A percentile compares a stretch with the other conserved stretches of the same genome.
These are phyloP conservation scores for Fissipunctia ypsillon DNA, from an alignment of 2,888 invertebrate species.

Conservation along the genomic window DNA sequence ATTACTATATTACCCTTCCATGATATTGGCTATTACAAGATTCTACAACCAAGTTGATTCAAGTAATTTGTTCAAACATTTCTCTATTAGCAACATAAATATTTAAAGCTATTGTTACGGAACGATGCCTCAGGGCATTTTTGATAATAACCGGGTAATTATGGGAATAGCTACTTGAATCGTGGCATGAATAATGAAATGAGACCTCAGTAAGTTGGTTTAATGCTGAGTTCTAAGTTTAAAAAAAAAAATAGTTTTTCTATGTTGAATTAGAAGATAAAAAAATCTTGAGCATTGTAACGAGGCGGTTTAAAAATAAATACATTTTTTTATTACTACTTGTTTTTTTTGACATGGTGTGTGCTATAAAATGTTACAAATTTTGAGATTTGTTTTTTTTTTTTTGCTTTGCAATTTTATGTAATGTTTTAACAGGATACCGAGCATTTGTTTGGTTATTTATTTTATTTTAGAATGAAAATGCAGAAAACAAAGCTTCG, in stretches of 20 bases:
- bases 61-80: conserved; percentile 81
- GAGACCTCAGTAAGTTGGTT: conserved; percentile 3
- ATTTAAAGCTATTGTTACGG: conserved; percentile 81
- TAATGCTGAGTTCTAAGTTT: neutral
- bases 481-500: too few species aligned
- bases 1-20: neutral
- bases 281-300: neutral
- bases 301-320: neutral
- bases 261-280: neutral
- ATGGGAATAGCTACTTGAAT: conserved; percentile 46
- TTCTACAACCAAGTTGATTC: conserved; percentile 66
- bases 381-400: neutral
- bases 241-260: neutral
- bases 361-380: neutral
- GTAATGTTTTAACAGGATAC: too few species aligned
- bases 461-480: too few species aligned
- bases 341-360: too few species aligned
- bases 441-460: too few species aligned
- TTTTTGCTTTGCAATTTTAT: neutral
- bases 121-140: conserved; percentile 71
- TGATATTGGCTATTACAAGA: neutral
- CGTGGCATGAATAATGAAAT: conserved; percentile 44
- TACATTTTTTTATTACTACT: neutral
- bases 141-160: conserved; percentile 73
- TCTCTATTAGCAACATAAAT: conserved; percentile 80